phyloP scores from a whole-genome alignment of 2,113 vertebrate species.

The Petroica traversi region DNA sequence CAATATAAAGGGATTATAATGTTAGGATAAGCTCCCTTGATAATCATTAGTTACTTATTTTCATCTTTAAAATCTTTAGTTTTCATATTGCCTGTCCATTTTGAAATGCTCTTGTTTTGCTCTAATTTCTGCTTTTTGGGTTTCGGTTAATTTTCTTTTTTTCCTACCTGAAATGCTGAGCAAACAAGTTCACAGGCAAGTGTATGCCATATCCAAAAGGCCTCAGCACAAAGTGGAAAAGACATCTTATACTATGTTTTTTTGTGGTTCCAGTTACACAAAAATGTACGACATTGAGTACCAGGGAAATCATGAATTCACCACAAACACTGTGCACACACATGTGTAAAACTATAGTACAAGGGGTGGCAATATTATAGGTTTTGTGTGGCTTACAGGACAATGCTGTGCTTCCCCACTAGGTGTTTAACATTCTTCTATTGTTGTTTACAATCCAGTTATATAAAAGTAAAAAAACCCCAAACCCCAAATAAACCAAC shows the following conservation, averaged over 20 bases:
- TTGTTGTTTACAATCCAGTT: constrained; percentile 31
- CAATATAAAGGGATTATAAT: not conserved
- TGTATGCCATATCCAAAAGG: not conserved
- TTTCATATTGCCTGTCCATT: not conserved
- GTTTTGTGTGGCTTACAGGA: constrained; percentile 13
- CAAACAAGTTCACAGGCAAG: not conserved
- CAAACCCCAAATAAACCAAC: not conserved
- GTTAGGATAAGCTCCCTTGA: not conserved
- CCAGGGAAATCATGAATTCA: not conserved
- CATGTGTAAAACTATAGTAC: not conserved
- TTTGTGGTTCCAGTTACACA: not conserved
- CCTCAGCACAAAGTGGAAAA: not conserved
- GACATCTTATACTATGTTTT: not conserved
- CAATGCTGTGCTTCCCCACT: not conserved
- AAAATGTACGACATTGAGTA: not conserved
- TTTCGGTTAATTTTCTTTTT: not conserved
- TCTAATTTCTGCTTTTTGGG: not conserved
- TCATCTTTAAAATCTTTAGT: not conserved
- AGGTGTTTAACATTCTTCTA: constrained; percentile 44
- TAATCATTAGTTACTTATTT: not conserved
- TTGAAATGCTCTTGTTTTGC: not conserved
- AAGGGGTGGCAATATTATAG: not conserved
- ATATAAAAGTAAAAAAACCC: constrained; percentile 36
- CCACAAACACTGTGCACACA: not conserved
- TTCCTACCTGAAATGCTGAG: not conserved